phyloP scores from a whole-genome alignment of 64 coral and sea anemone species.

The Hydrozoanthus tunicans region DNA sequence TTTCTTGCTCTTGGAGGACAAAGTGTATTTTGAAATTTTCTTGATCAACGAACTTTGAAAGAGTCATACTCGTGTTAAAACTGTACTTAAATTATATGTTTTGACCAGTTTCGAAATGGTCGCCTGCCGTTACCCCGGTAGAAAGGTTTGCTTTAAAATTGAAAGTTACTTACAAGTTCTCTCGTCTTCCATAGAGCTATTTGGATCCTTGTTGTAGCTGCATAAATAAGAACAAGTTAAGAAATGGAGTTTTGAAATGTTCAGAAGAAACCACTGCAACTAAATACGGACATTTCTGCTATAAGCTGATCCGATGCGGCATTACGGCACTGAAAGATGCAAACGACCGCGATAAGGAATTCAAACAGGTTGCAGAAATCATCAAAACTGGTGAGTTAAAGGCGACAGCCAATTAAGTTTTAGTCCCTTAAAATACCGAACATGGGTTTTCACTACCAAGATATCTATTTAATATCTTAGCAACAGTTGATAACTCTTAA shows the following conservation, averaged over 20 bases:
- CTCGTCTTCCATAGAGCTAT: slow-evolving; percentile 9
- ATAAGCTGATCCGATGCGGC: slow-evolving; percentile 51
- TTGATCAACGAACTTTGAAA: background rate
- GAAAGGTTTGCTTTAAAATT: background rate
- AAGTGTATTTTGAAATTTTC: background rate
- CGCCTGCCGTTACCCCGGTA: background rate
- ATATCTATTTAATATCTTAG: too few relatives aligned
- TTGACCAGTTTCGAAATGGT: background rate
- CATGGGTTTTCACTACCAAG: too few relatives aligned
- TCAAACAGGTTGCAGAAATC: slow-evolving; percentile 52
- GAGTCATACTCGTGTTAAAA: too few relatives aligned
- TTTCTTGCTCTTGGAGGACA: background rate
- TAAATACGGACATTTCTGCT: slow-evolving; percentile 48
- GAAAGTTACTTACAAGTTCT: background rate
- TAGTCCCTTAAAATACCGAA: background rate
- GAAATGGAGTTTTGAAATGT: slow-evolving; percentile 43
- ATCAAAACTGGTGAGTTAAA: slow-evolving; percentile 42
- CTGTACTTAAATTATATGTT: too few relatives aligned
- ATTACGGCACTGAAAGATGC: slow-evolving; percentile 51
- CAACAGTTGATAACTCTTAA: too few relatives aligned
- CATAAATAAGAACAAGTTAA: slow-evolving; percentile 33
- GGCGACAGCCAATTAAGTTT: background rate
- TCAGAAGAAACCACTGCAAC: slow-evolving; percentile 18
- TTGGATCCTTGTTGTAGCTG: slow-evolving; percentile 16
- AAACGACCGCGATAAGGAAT: slow-evolving; percentile 17